These are phyloP conservation scores for Carollia perspicillata DNA, from an alignment of 2,113 vertebrate species.

Conservation along the genomic window DNA sequence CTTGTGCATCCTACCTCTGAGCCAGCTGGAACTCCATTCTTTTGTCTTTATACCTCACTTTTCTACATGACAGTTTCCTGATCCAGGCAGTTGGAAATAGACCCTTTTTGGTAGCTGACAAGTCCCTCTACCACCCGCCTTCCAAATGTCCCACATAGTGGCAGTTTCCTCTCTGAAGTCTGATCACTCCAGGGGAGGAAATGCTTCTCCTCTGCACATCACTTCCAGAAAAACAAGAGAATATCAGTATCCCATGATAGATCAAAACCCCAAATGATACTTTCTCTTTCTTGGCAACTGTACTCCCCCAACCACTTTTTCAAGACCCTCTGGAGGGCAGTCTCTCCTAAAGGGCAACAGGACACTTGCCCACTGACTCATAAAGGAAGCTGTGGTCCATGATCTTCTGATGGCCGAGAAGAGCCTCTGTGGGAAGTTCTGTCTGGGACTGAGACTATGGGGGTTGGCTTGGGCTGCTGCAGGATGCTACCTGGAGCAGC, in stretches of 20 bases:
- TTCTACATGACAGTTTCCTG: not conserved
- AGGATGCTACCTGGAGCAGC: not conserved
- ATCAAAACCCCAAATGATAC: not conserved
- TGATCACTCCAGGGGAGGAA: not conserved
- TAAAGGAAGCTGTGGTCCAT: not conserved
- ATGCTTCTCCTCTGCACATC: not conserved
- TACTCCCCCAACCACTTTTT: not conserved
- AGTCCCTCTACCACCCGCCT: not conserved
- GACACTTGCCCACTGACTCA: not conserved
- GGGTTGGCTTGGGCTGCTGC: not conserved
- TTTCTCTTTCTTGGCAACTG: not conserved
- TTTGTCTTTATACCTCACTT: not conserved
- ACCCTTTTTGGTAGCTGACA: not conserved
- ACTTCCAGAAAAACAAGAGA: not conserved
- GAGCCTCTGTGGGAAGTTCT: not conserved
- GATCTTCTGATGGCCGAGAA: not conserved
- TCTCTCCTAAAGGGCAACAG: not conserved
- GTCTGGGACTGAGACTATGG: not conserved
- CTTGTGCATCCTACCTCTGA: not conserved
- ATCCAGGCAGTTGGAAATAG: not conserved
- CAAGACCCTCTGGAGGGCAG: not conserved
- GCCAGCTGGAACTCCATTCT: not conserved
- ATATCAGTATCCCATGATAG: too few relatives aligned
- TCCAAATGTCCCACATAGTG: not conserved
- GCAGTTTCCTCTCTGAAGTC: not conserved